Percentiles rank a stretch among this genome's conserved stretches.
phyloP scores from a whole-genome alignment of 1,140 invertebrate genomes.

The Drosophila pallidifrons region DNA sequence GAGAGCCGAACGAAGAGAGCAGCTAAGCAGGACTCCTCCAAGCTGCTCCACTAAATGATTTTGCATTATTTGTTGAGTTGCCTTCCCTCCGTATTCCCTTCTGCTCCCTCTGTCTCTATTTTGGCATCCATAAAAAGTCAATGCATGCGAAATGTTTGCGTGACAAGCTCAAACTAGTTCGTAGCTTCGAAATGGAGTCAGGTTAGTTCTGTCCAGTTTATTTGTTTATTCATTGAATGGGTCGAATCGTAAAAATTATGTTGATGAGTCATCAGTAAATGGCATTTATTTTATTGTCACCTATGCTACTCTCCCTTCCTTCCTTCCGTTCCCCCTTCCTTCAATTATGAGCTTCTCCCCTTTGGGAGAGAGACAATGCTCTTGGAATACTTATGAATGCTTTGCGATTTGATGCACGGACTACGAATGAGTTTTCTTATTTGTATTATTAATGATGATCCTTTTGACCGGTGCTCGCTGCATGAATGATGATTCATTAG shows the following conservation, averaged over 20 bases:
- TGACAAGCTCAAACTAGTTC: constrained; percentile 72
- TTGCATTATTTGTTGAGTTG: constrained; percentile 78
- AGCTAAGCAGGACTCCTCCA: constrained; percentile 18
- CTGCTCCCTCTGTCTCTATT: constrained; percentile 24
- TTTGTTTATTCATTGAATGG: constrained; percentile 83
- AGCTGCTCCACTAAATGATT: constrained; percentile 72
- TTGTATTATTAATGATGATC: constrained; percentile 79
- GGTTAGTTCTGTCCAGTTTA: constrained; percentile 60
- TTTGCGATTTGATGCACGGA: constrained; percentile 47
- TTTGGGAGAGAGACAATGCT: constrained; percentile 21
- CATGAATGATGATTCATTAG: constrained; percentile 36
- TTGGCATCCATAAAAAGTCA: constrained; percentile 76
- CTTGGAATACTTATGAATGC: constrained; percentile 50
- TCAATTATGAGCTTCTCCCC: constrained; percentile 53
- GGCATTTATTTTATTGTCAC: constrained; percentile 84
- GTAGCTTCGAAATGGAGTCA: constrained; percentile 6
- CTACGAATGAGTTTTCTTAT: constrained; percentile 75
- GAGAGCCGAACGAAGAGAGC: neutral
- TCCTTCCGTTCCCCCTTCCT: constrained; percentile 1
- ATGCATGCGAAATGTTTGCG: constrained; percentile 82
- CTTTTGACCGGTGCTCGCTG: constrained; percentile 3
- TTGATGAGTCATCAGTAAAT: constrained; percentile 84
- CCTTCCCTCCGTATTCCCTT: neutral
- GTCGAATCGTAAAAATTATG: constrained; percentile 82
- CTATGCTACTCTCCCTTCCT: constrained; percentile 33